Evolutionary conservation across 2,113 vertebrate genomes (phyloP), one percentile per base, ranked within the genome.

Genomic region (Morphnarchus princeps): DNA sequence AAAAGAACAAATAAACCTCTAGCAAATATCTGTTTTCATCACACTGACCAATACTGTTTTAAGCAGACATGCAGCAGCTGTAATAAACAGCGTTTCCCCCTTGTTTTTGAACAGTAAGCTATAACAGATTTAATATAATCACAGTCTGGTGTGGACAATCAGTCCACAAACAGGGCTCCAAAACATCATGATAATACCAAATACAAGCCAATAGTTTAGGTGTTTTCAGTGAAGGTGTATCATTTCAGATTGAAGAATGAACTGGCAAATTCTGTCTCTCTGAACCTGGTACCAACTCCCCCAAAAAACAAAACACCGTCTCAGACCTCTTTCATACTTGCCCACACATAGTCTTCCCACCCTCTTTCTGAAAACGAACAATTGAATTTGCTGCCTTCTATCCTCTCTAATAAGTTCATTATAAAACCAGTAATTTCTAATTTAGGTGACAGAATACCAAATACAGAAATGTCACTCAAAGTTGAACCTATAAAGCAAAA

Each of bases 291-390:
- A 66, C 7, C 25, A 82, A 54, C 5, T 29, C 2, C 13, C 4
- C 20, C 38, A 11, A n/a, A 42, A 34, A 66, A 5, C 8, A n/a
- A 55, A 40, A 14, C 13, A 38, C 1, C 1, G 1, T 6, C 2
- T 24, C 40, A 31, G 6, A 67, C 7, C 11, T 63, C 52, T 29
- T 63, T 80, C 14, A 20, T 22, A 69, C 13, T 22, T 55, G 38
- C 11, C 28, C 6, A 59, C 26, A 5, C 4, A 0, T 6, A n/a
- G 21, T 10, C 26, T 63, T 82, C 29, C 22, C 43, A 65, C 4
- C 10, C 14, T 38, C 18, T 36, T 61, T 71, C 43, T 59, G 76
- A 52, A 26, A 59, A 59, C 18, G 10, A 76, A 63, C 12, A 59
- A 28, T 3, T 71, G 18, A 5, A 47, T 43, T 13, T 76, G 16